Conservation (phyloP, 2,797 vertebrate genomes). For the Cuculus canorus region DNA sequence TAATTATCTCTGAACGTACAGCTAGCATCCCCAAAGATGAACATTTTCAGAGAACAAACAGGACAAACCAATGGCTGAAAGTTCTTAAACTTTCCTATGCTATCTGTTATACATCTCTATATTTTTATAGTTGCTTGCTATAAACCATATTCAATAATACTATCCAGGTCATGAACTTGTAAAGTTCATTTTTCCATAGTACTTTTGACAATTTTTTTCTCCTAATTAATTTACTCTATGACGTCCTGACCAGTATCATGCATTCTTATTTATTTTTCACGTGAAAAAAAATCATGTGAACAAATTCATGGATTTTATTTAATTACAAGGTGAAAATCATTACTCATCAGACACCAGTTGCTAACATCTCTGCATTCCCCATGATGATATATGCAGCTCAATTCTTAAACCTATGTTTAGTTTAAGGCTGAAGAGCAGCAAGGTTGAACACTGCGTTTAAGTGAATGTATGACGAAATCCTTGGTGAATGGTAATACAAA, state of each 20-base stretch:
- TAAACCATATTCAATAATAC: not conserved
- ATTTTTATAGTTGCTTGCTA: not conserved
- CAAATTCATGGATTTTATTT: not conserved
- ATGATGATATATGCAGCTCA: not conserved
- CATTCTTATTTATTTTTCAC: not conserved
- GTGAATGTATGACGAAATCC: not conserved
- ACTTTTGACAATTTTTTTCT: not conserved
- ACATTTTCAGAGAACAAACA: not conserved
- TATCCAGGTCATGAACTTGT: not conserved
- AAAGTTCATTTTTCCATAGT: not conserved
- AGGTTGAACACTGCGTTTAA: not conserved
- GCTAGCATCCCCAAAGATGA: not conserved
- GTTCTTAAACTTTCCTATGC: not conserved
- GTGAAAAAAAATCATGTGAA: not conserved
- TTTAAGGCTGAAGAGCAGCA: not conserved
- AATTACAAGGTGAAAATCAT: slow-evolving; percentile 3
- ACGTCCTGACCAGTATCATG: not conserved
- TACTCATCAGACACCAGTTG: not conserved
- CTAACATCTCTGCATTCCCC: not conserved
- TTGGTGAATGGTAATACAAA: not conserved
- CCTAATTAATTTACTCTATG: not conserved
- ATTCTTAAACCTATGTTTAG: not conserved
- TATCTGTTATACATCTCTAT: not conserved
- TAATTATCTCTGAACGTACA: not conserved
- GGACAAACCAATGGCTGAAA: not conserved